phyloP scores from a whole-genome alignment of 1,140 invertebrate species.

The Dendrolimus punctatus region DNA sequence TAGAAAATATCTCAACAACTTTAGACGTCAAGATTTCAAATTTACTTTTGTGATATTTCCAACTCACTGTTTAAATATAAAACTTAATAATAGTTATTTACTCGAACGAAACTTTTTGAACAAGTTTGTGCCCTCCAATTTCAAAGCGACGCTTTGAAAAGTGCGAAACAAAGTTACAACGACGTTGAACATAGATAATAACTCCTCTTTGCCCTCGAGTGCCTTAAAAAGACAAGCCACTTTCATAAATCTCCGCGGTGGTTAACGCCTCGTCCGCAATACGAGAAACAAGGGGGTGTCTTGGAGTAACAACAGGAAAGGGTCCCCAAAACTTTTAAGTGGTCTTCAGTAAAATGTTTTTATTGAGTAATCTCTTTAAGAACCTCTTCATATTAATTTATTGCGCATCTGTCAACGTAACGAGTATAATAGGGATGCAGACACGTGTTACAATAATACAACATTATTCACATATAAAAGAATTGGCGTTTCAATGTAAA shows the following conservation, averaged over 20 bases:
- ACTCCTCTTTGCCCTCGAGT: constrained; percentile 31
- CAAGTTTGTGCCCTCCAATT: constrained; percentile 22
- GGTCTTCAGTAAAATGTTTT: constrained; percentile 36
- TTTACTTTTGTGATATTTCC: constrained; percentile 10
- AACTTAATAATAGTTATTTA: background rate
- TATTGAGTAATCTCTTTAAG: constrained; percentile 29
- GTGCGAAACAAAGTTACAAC: constrained; percentile 30
- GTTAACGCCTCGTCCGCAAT: constrained; percentile 41
- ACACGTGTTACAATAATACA: no score
- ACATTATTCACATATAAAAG: no score
- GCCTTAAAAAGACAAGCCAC: constrained; percentile 43
- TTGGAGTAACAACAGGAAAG: constrained; percentile 29
- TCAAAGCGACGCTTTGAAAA: constrained; percentile 23
- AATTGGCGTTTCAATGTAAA: no score
- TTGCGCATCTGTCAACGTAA: background rate
- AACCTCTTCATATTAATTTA: constrained; percentile 26
- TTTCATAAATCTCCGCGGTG: constrained; percentile 42
- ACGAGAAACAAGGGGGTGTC: constrained; percentile 30
- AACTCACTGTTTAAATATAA: no score
- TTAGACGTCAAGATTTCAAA: constrained; percentile 12
- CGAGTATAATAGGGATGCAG: no score
- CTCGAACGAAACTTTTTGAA: constrained; percentile 14
- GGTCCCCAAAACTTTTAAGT: constrained; percentile 36
- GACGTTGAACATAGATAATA: constrained; percentile 39
- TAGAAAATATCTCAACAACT: constrained; percentile 10